Percentiles rank a stretch among this genome's conserved stretches.
Conservation (phyloP, 2,888 invertebrate species). For the Deladenus siricidicola region DNA sequence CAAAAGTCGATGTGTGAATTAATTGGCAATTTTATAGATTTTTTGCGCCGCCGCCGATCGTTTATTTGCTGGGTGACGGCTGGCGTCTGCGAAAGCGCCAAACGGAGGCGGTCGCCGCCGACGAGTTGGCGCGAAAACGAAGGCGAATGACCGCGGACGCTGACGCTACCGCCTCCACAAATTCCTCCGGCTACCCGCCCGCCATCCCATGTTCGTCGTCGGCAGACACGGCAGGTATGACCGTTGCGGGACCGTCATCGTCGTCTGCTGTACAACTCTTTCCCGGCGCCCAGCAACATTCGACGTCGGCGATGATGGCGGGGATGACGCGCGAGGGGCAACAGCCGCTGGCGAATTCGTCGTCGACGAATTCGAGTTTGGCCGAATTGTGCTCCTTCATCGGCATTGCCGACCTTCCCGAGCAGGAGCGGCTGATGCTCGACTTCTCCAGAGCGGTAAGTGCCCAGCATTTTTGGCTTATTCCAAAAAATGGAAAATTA, state of each 20-base stretch:
- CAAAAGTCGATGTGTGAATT: no score
- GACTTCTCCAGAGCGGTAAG: constrained; percentile 64
- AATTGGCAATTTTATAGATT: constrained; percentile 62
- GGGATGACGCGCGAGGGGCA: constrained; percentile 1
- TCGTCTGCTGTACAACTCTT: no score
- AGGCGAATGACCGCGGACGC: no score
- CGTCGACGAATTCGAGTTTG: no score
- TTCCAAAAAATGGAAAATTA: not conserved
- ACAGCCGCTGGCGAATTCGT: no score
- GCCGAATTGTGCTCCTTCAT: constrained; percentile 83
- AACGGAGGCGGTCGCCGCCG: constrained; percentile 6
- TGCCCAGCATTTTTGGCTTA: no score
- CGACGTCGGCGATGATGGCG: constrained; percentile 61
- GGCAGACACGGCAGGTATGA: no score
- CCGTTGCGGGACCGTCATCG: no score
- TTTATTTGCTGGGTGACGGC: constrained; percentile 94
- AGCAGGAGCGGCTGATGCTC: constrained; percentile 96
- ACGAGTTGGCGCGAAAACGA: not conserved
- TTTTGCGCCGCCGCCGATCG: constrained; percentile 98
- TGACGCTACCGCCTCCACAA: no score
- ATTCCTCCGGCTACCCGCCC: no score
- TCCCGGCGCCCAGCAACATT: not conserved
- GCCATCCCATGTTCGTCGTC: no score
- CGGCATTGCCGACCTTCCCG: constrained; percentile 85
- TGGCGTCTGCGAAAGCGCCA: constrained; percentile 63